Conservation (phyloP, 1,140 invertebrate genomes). For the Plodia interpunctella region DNA sequence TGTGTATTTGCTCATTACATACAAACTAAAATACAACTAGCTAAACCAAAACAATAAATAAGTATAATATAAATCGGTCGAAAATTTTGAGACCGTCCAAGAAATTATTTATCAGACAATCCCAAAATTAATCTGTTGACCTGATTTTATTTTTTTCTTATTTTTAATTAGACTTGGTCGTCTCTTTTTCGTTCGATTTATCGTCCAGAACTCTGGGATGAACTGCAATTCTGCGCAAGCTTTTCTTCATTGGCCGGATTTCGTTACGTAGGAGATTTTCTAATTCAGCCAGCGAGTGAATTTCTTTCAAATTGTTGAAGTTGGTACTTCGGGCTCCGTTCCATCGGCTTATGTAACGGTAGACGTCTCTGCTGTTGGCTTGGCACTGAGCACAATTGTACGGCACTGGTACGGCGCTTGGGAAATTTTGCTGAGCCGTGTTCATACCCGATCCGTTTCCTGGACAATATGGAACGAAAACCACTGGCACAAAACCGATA, state of each 20-base stretch:
- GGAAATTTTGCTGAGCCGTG: constrained; percentile 76
- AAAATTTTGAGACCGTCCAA: constrained; percentile 69
- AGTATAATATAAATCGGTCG: constrained; percentile 11
- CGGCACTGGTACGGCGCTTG: constrained; percentile 72
- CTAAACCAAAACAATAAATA: constrained; percentile 3
- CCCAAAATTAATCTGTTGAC: constrained; percentile 48
- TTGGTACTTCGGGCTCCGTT: constrained; percentile 47
- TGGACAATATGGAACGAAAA: constrained; percentile 79
- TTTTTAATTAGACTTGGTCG: constrained; percentile 25
- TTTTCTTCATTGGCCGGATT: constrained; percentile 52
- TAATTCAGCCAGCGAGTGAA: constrained; percentile 51
- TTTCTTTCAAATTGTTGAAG: constrained; percentile 50
- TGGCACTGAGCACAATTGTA: constrained; percentile 67
- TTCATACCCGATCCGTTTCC: constrained; percentile 64
- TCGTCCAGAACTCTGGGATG: constrained; percentile 47
- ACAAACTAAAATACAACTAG: constrained; percentile 5
- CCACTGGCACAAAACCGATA: constrained; percentile 79
- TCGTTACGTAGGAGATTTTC: constrained; percentile 53
- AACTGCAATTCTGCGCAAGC: constrained; percentile 44
- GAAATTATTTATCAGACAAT: constrained; percentile 52
- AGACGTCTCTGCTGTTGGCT: constrained; percentile 45
- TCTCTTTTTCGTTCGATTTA: constrained; percentile 34
- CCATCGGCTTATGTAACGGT: constrained; percentile 47
- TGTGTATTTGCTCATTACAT: constrained; percentile 15
- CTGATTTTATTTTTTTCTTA: constrained; percentile 17